phyloP scores from a whole-genome alignment of 2,113 vertebrate genomes.

The Gobiocypris rarus region DNA sequence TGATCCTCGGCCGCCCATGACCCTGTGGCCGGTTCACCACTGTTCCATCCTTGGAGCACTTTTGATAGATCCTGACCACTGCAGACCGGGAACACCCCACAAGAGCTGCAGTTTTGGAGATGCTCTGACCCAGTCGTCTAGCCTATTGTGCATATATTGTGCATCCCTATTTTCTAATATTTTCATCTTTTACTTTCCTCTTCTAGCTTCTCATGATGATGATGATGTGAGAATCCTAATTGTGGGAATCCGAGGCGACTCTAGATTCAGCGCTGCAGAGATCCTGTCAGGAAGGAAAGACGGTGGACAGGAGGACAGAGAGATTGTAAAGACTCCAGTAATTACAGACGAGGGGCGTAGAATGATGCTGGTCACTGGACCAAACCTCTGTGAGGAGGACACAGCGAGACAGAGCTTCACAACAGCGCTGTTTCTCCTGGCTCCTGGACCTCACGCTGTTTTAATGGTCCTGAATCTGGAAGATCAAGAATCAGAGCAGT shows the following conservation, averaged over 20 bases:
- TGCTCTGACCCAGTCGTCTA: too few species aligned
- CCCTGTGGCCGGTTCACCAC: too few species aligned
- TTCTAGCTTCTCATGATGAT: neutral
- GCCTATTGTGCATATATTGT: too few species aligned
- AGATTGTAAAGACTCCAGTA: conserved; percentile 19
- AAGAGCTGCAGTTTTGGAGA: too few species aligned
- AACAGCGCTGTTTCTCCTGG: neutral
- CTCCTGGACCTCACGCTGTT: conserved; percentile 16
- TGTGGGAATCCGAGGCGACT: neutral
- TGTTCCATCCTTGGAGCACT: too few species aligned
- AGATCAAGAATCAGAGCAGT: conserved; percentile 7
- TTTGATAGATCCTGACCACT: too few species aligned
- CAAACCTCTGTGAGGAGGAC: conserved; percentile 24
- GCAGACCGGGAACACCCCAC: too few species aligned
- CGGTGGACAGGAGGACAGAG: neutral
- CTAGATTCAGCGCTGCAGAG: conserved; percentile 8
- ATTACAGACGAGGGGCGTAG: neutral
- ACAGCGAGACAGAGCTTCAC: conserved; percentile 6
- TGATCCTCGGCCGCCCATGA: too few species aligned
- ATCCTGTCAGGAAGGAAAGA: conserved; percentile 11
- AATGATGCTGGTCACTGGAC: conserved; percentile 23
- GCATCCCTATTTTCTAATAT: too few species aligned
- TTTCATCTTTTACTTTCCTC: neutral
- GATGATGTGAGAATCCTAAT: neutral
- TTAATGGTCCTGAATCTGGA: conserved; percentile 21